Conservation (phyloP, 2,888 invertebrate genomes). For the Tachina grossa region DNA sequence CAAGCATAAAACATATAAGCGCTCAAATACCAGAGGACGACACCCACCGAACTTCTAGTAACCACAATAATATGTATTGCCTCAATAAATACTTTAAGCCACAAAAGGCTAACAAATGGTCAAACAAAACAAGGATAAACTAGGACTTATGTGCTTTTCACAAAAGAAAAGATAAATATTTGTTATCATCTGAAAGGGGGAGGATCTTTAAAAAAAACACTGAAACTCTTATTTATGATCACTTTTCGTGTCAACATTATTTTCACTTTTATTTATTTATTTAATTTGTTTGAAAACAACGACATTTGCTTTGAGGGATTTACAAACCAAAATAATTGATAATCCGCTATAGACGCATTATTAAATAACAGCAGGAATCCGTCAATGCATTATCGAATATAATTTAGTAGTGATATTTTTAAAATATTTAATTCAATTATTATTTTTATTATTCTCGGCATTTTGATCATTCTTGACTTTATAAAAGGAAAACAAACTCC, state of each 20-base stretch:
- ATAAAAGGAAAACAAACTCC: conserved; percentile 35
- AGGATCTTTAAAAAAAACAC: conserved; percentile 48
- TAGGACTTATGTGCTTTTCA: conserved; percentile 18
- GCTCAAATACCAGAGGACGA: not conserved
- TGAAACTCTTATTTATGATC: conserved; percentile 65
- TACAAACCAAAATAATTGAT: conserved; percentile 67
- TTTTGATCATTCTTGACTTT: conserved; percentile 15
- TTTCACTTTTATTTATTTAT: conserved; percentile 8
- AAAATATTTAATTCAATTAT: conserved; percentile 54
- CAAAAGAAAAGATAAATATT: conserved; percentile 53
- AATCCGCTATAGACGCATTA: conserved; percentile 65
- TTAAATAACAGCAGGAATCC: conserved; percentile 63
- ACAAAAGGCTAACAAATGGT: conserved; percentile 64
- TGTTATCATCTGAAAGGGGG: conserved; percentile 46
- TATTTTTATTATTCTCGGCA: conserved; percentile 7
- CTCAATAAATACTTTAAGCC: conserved; percentile 54
- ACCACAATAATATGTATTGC: conserved; percentile 52
- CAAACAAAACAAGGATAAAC: conserved; percentile 60
- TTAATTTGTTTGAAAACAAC: conserved; percentile 35
- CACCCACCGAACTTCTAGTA: conserved; percentile 25
- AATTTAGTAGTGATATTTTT: conserved; percentile 7
- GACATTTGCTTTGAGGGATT: conserved; percentile 65
- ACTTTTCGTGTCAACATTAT: conserved; percentile 65
- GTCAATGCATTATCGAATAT: conserved; percentile 7
- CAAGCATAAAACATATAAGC: not conserved